Evolutionary conservation across 2,113 vertebrate species (phyloP), one percentile per base, ranked within the genome.

Genomic region (Danio rerio): DNA sequence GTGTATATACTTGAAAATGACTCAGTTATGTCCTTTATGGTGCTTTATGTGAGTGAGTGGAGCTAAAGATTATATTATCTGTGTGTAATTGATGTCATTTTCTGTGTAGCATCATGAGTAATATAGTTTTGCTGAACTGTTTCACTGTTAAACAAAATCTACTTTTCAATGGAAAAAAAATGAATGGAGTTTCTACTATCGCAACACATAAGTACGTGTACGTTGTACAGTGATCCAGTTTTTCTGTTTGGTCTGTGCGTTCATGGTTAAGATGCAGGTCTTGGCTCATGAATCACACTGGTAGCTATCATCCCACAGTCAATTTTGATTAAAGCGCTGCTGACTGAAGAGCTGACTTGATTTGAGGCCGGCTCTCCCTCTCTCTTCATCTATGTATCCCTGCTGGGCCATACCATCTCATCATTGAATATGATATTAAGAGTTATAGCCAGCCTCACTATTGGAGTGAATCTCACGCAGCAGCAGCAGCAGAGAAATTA

Each of bases 341-440:
- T 78, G 75, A 21, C 45, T 63, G 58, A 77, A 77, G 31, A 77
- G 43, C 45, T 50, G 13, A 62, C 74, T 49, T 77, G 59, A 63
- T 78, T 63, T 78, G 20, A 50, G 59, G 42, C 58, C 6, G 3
- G 15, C 66, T 45, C 62, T 80, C 79, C 78, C 69, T n/a, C 55
- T 40, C 21, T 69, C 65, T 18, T 42, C 65, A 42, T 69, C 52
- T 70, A 9, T 12, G 80, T 42, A 49, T 78, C 75, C 75, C 59
- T 31, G 45, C 59, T 63, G 75, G 75, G 58, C 59, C 58, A 78
- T 63, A 63, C 13, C 45, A 16, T 50, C 45, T 78, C 59, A 78
- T 78, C 75, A 63, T 52, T 63, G 75, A 78, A 59, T n/a, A 78
- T 49, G 20, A 63, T 50, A 59, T 63, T 61, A 63, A 78, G 75